Base-by-base conservation (phyloP, 2,797 vertebrate species). In the Cheirogaleus major region DNA sequence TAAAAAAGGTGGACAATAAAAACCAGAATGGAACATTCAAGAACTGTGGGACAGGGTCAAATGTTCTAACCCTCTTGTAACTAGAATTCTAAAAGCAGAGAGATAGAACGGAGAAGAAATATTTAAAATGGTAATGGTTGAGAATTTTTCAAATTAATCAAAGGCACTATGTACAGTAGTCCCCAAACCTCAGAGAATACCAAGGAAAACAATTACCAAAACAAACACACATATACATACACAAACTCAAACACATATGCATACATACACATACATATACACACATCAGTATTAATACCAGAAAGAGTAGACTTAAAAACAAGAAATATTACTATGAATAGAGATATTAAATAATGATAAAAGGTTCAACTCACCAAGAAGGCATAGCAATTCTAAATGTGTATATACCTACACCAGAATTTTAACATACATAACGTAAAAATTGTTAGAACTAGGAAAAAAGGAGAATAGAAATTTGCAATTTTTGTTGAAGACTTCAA, bases 141-240 rank as follows among this genome's bases (percentile, higher is more conserved):
- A 91, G 30, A 91, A 83, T 57, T 72, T 88, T 88, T 45, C 93
- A 86, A 95, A 72, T 73, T 76, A 87, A 50, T 81, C 12, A 93
- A 35, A 81, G 45, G 75, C 43, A 94, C 20, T 91, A 82, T 87
- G 0, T 15, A 79, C 38, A 38, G 38, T 7, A 76, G 70, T 72
- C 52, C 12, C 17, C 27, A 91, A 38, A 63, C 55, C n/a, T 95
- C 13, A 84, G 84, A 84, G 72, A 57, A 63, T 25, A 41, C 9
- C 14, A 78, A 83, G 45, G 41, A 82, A 91, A 92, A 80, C 65
- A 87, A 81, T 65, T 43, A 67, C 14, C 22, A 20, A 45, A n/a
- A 81, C 20, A 79, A 7, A 67, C 4, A 57, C 8, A 86, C 17
- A 43, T 30, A 82, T 0, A 32, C 1, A n/a, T 9, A 87, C 17